Percentiles rank a stretch among this genome's conserved stretches.
Evolutionary conservation across 2,888 invertebrate species (phyloP).

Genomic region (Syrista parreyssii): DNA sequence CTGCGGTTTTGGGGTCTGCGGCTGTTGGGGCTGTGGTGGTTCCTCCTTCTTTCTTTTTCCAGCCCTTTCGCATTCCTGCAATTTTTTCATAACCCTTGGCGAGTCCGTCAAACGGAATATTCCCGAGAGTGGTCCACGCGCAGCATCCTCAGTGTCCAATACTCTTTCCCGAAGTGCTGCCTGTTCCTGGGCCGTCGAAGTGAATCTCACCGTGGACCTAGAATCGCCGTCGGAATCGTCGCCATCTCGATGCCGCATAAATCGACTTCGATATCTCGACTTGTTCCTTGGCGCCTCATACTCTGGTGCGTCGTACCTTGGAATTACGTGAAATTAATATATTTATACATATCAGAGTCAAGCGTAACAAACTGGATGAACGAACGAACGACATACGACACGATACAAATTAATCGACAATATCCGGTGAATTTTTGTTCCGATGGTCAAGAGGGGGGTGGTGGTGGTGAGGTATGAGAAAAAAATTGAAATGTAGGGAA

Average conservation of each 20-base stretch:
- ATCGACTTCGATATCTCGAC: constrained; percentile 63
- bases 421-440: background rate
- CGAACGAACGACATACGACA: background rate
- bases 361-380: background rate
- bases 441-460: no score
- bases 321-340: background rate
- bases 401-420: background rate
- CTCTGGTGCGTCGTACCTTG: constrained; percentile 61
- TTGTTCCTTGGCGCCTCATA: constrained; percentile 62
- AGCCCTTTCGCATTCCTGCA: constrained; percentile 82
- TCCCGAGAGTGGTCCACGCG: constrained; percentile 87
- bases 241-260: constrained; percentile 72
- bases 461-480: constrained; percentile 6
- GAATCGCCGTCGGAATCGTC: constrained; percentile 83
- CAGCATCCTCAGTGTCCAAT: constrained; percentile 89
- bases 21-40: constrained; percentile 71
- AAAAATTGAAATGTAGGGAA: constrained; percentile 25
- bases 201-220: constrained; percentile 74
- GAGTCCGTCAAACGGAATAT: constrained; percentile 89
- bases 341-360: background rate
- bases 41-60: constrained; percentile 82
- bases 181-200: constrained; percentile 64
- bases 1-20: constrained; percentile 69
- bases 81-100: constrained; percentile 87
- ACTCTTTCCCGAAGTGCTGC: constrained; percentile 73